Conservation (phyloP, 2,113 vertebrate species). For the Corvus cornix region DNA sequence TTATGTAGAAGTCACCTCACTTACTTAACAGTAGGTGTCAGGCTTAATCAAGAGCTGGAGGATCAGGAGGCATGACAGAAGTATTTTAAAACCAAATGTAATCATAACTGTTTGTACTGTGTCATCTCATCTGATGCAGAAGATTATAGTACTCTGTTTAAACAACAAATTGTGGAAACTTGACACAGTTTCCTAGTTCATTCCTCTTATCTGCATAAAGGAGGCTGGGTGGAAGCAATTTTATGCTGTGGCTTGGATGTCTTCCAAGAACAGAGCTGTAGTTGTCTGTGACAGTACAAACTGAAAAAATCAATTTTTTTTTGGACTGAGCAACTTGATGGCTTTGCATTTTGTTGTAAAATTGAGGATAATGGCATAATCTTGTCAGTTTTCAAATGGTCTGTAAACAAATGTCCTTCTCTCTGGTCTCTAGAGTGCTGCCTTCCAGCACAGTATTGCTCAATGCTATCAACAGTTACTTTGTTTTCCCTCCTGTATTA, state of each 20-base stretch:
- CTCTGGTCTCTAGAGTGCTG: not conserved
- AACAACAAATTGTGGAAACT: not conserved
- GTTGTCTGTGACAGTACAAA: not conserved
- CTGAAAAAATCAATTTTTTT: not conserved
- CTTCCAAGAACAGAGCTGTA: not conserved
- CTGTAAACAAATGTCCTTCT: not conserved
- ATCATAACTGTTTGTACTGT: not conserved
- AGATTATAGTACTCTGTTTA: not conserved
- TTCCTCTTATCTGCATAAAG: not conserved
- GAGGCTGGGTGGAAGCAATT: not conserved
- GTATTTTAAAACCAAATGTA: not conserved
- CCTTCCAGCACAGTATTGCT: not conserved
- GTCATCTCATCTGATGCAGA: not conserved
- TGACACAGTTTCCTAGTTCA: not conserved
- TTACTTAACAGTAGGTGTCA: constrained; percentile 42
- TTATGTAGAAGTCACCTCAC: not conserved
- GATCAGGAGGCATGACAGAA: not conserved
- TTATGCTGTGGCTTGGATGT: not conserved
- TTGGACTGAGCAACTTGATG: not conserved
- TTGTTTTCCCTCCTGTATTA: not conserved
- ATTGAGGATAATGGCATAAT: not conserved
- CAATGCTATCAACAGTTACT: not conserved
- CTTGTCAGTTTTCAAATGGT: not conserved
- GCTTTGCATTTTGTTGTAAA: not conserved
- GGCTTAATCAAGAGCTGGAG: constrained; percentile 36